Conservation (phyloP, 2,113 vertebrate genomes). For the Callocephalon fimbriatum region DNA sequence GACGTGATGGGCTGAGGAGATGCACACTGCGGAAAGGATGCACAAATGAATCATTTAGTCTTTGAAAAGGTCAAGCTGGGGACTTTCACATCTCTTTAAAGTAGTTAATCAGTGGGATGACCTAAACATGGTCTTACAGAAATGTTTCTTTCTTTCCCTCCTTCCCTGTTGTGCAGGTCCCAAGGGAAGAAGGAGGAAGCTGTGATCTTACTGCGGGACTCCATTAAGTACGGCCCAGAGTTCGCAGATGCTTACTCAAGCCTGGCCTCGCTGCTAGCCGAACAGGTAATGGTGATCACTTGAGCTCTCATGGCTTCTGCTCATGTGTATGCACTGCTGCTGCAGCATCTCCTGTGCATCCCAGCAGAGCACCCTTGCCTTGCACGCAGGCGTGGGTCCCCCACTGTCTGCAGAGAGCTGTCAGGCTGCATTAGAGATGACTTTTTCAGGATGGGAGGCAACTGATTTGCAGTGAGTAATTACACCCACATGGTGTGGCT, state of each 20-base stretch:
- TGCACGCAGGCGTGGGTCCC: fast-evolving
- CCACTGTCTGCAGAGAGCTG: not conserved
- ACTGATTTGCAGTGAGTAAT: not conserved
- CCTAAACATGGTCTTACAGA: not conserved
- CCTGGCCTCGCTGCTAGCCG: slow-evolving; percentile 90
- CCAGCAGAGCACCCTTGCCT: not conserved
- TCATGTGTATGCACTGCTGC: fast-evolving
- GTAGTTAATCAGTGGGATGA: not conserved
- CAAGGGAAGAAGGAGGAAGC: slow-evolving; percentile 89
- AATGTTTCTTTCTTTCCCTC: not conserved
- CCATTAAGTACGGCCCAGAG: slow-evolving; percentile 88
- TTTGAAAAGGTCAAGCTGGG: not conserved
- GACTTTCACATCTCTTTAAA: not conserved
- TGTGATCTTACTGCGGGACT: slow-evolving; percentile 83
- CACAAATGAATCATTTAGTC: not conserved
- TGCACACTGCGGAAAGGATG: not conserved
- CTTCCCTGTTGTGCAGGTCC: slow-evolving; percentile 74
- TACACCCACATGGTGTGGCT: not conserved
- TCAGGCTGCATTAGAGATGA: not conserved
- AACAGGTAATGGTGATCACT: slow-evolving; percentile 82
- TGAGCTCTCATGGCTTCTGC: fast-evolving
- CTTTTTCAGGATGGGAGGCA: not conserved
- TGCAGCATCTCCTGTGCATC: fast-evolving
- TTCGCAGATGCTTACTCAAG: slow-evolving; percentile 97
- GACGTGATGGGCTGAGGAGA: fast-evolving